A percentile compares a stretch with the other conserved stretches of the same genome.
These are phyloP conservation scores for Phacellophora camtschatica DNA, from an alignment of 30 jellyfish, hydroid and myxozoan genomes.

Conservation along the genomic window DNA sequence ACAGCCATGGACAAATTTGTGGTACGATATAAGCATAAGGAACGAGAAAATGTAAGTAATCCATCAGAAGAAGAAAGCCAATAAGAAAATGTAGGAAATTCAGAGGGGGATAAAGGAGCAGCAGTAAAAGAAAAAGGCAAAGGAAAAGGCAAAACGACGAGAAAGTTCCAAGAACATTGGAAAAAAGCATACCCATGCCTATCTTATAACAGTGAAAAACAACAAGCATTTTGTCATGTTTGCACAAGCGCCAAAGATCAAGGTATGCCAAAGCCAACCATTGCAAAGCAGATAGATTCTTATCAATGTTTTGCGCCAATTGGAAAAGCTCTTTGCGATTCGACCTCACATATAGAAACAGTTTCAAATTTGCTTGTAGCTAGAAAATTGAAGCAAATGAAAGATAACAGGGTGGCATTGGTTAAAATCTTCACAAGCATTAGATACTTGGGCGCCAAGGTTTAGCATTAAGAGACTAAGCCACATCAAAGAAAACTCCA, in stretches of 20 bases:
- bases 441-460: conserved; percentile 42
- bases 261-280: conserved; percentile 52
- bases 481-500: conserved; percentile 4
- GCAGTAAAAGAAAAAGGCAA: no score
- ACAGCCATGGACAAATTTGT: not conserved
- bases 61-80: not conserved
- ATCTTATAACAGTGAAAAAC: no score
- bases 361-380: conserved; percentile 15
- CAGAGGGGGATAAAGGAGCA: not conserved
- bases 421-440: conserved; percentile 30
- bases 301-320: conserved; percentile 28
- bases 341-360: no score
- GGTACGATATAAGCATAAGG: conserved; percentile 13
- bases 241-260: conserved; percentile 10
- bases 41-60: conserved; percentile 6
- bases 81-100: not conserved
- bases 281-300: conserved; percentile 8
- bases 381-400: conserved; percentile 39
- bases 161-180: no score
- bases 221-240: not conserved
- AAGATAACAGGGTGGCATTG: conserved; percentile 25
- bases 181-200: no score
- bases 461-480: conserved; percentile 27
- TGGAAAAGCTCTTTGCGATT: conserved; percentile 16
- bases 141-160: no score